Percentiles rank a stretch among this genome's conserved stretches.
Conservation (phyloP, 1,140 invertebrate genomes). For the Leptinotarsa undecemlineata region DNA sequence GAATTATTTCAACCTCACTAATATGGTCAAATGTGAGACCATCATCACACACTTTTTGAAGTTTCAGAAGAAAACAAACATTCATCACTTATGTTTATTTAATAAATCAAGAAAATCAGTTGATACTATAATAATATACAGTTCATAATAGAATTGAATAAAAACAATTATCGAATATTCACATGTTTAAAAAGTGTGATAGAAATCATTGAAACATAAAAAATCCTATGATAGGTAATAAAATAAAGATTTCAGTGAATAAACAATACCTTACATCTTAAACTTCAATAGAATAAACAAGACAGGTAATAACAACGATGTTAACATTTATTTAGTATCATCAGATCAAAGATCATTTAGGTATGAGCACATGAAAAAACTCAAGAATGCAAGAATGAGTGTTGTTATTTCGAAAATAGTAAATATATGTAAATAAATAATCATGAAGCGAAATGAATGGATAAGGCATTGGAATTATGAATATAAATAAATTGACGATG, state of each 20-base stretch:
- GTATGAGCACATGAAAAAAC: slow-evolving; percentile 19
- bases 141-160: slow-evolving; percentile 39
- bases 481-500: slow-evolving; percentile 30
- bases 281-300: slow-evolving; percentile 52
- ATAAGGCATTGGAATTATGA: slow-evolving; percentile 40
- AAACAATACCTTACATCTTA: slow-evolving; percentile 47
- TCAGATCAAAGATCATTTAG: slow-evolving; percentile 20
- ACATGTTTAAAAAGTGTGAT: slow-evolving; percentile 40
- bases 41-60: too few species aligned
- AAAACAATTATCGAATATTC: slow-evolving; percentile 40
- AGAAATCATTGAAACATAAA: slow-evolving; percentile 33
- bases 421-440: neutral
- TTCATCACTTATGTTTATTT: neutral
- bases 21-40: too few species aligned
- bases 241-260: slow-evolving; percentile 38
- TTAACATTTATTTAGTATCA: slow-evolving; percentile 38
- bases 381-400: neutral
- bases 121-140: slow-evolving; percentile 32
- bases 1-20: too few species aligned
- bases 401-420: neutral
- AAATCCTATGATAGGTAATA: slow-evolving; percentile 29
- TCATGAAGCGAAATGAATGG: slow-evolving; percentile 26
- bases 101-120: neutral
- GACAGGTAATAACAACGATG: slow-evolving; percentile 47
- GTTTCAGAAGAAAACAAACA: too few species aligned